phyloP scores from a whole-genome alignment of 2,888 invertebrate genomes.

The Ophion slaviceki region DNA sequence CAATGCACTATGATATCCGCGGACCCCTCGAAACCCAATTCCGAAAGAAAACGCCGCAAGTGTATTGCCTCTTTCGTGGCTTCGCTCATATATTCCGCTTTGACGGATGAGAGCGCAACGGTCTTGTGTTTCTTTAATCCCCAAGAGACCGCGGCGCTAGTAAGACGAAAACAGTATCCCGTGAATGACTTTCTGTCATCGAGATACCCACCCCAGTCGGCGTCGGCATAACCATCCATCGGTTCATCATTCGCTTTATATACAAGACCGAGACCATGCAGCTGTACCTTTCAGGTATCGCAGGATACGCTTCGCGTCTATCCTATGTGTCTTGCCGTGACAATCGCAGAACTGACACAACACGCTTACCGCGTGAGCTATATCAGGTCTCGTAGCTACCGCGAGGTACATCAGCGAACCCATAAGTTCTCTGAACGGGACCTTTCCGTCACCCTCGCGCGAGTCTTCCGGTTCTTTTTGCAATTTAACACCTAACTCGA shows the following conservation, averaged over 20 bases:
- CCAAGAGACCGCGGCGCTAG: constrained; percentile 54
- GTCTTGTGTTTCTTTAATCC: constrained; percentile 50
- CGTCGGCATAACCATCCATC: constrained; percentile 50
- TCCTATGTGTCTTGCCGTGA: constrained; percentile 48
- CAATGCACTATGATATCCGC: not conserved
- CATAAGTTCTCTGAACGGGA: constrained; percentile 58
- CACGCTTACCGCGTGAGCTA: constrained; percentile 56
- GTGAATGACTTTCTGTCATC: constrained; percentile 62
- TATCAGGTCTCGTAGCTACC: constrained; percentile 61
- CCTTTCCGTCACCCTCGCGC: not conserved
- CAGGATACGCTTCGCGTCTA: constrained; percentile 52
- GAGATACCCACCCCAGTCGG: constrained; percentile 47
- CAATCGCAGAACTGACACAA: constrained; percentile 51
- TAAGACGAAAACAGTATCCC: constrained; percentile 53
- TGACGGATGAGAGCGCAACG: constrained; percentile 35
- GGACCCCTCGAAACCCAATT: constrained; percentile 30
- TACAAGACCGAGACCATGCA: constrained; percentile 5
- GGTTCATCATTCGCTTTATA: not conserved
- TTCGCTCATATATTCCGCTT: constrained; percentile 45
- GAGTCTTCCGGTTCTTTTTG: not conserved
- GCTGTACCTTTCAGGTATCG: constrained; percentile 44
- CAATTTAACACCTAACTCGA: constrained; percentile 39
- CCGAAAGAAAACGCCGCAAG: constrained; percentile 23
- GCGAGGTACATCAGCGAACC: constrained; percentile 62
- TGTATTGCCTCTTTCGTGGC: constrained; percentile 42